These are phyloP conservation scores for Pangasius djambal DNA, from an alignment of 2,797 vertebrate species.

Conservation along the genomic window DNA sequence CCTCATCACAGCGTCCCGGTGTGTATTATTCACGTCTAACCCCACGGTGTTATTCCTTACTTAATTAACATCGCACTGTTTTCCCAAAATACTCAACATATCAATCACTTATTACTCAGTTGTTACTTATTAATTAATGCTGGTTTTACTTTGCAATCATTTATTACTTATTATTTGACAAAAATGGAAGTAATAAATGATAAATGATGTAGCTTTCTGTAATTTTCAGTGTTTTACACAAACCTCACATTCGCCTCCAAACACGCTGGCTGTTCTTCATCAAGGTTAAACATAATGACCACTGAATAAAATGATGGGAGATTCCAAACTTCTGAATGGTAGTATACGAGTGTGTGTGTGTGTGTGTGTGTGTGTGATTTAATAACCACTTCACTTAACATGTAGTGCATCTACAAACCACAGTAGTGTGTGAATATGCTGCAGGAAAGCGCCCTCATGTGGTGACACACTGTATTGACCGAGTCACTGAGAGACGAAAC, in stretches of 20 bases:
- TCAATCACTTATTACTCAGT: neutral
- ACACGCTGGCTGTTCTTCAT: too few species aligned
- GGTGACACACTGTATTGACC: neutral
- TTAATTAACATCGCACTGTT: neutral
- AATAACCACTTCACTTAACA: neutral
- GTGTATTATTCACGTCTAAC: too few species aligned
- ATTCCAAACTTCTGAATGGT: neutral
- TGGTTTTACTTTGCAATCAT: neutral
- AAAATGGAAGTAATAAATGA: neutral
- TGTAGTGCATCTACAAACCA: neutral
- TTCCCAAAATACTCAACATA: neutral
- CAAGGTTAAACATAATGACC: neutral
- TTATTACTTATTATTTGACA: neutral
- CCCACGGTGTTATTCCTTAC: too few species aligned
- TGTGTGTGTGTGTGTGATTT: neutral
- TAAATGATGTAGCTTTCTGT: neutral
- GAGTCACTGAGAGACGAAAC: neutral
- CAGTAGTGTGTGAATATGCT: neutral
- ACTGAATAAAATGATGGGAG: too few species aligned
- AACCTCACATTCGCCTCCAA: neutral
- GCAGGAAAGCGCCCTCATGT: constrained; percentile 4
- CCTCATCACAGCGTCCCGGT: too few species aligned
- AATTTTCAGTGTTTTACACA: neutral
- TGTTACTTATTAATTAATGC: neutral
- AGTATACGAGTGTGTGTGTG: neutral